These are phyloP conservation scores for Pyrgilauda ruficollis DNA, from an alignment of 2,113 vertebrate species.

Conservation along the genomic window DNA sequence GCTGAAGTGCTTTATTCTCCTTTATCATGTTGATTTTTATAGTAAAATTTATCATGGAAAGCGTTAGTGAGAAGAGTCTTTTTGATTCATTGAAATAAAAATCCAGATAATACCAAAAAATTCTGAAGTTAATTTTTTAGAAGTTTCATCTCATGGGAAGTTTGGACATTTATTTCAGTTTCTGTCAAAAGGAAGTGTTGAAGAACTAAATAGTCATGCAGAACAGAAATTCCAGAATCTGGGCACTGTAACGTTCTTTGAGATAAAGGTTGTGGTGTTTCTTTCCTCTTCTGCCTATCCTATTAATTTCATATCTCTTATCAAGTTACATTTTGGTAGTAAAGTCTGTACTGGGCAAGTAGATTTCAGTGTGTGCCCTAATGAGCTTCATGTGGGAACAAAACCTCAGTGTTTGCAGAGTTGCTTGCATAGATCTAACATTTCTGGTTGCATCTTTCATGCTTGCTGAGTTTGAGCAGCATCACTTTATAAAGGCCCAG, in stretches of 20 bases:
- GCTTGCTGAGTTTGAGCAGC: not conserved
- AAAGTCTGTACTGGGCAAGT: not conserved
- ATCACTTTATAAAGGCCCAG: not conserved
- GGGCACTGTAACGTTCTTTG: not conserved
- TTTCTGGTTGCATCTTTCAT: not conserved
- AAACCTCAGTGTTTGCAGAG: not conserved
- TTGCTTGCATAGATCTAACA: not conserved
- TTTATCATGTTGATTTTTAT: not conserved
- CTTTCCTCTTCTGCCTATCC: not conserved
- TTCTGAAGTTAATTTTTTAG: not conserved
- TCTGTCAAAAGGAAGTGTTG: not conserved
- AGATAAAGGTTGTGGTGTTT: not conserved
- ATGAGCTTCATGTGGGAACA: not conserved
- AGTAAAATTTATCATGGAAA: not conserved
- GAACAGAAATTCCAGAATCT: not conserved
- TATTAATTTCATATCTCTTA: not conserved
- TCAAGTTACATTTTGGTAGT: not conserved
- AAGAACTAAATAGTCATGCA: not conserved
- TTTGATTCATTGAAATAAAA: not conserved
- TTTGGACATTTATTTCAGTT: not conserved
- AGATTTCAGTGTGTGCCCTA: not conserved
- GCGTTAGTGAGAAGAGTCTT: not conserved
- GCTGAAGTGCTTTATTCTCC: not conserved
- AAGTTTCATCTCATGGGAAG: not conserved
- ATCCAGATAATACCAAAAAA: not conserved